Evolutionary conservation across 2,888 invertebrate genomes (phyloP).

Genomic region (Drosophila recens): DNA sequence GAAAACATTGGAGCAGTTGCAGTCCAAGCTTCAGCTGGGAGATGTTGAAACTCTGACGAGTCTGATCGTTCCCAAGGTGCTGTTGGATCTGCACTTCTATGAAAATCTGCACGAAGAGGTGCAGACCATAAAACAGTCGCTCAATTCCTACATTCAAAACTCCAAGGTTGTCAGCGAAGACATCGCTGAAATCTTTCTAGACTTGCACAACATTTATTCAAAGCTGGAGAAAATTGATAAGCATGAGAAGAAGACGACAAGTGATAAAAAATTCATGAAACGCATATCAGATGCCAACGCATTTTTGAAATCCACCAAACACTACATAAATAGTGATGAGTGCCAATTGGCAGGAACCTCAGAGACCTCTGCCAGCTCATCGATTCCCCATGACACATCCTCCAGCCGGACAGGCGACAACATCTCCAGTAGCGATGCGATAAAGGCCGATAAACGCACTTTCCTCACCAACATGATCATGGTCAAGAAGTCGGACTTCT

Average conservation of each 20-base stretch:
- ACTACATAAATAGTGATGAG: conserved; percentile 40
- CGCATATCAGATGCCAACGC: conserved; percentile 32
- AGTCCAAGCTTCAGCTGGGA: background rate
- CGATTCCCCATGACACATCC: background rate
- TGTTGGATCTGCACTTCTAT: conserved; percentile 16
- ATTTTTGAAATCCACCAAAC: conserved; percentile 22
- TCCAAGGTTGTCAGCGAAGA: conserved; percentile 42
- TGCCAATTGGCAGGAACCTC: background rate
- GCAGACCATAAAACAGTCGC: conserved; percentile 6
- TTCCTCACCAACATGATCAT: conserved; percentile 51
- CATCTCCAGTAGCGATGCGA: background rate
- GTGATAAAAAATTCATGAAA: background rate
- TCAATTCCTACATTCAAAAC: conserved; percentile 30
- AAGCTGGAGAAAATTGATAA: conserved; percentile 40
- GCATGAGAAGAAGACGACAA: background rate
- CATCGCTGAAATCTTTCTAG: conserved; percentile 64
- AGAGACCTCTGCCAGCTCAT: background rate
- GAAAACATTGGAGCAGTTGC: conserved; percentile 31
- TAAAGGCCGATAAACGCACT: background rate
- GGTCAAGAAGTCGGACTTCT: conserved; percentile 52
- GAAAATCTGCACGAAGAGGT: conserved; percentile 40
- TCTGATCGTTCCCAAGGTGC: conserved; percentile 49
- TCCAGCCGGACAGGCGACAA: background rate
- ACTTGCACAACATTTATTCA: conserved; percentile 59
- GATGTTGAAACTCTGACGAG: conserved; percentile 24